Evolutionary conservation across 1,140 invertebrate species (phyloP), one percentile per base, ranked within the genome.

Genomic region (Sarcophaga peregrina): DNA sequence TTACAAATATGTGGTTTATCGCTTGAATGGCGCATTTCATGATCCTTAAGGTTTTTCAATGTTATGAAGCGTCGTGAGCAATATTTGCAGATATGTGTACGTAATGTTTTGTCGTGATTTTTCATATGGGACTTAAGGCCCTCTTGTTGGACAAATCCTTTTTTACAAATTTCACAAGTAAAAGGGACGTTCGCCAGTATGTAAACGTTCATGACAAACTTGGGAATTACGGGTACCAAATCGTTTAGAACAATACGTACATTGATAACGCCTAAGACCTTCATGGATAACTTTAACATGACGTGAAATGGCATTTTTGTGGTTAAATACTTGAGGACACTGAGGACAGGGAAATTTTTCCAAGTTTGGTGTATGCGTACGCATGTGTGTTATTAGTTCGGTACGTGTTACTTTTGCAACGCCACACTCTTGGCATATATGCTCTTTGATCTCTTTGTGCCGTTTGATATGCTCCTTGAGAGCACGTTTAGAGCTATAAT

Each of bases 221-320:
- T 89, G 86, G 0, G 88, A 88, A 78, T 86, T 86, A n/a, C 89
- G 88, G 0, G 88, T 89, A 0, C 87, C 87, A 46, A 89, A 89
- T 20, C 86, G 82, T 58, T 89, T 89, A 9, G 86, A 75, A 20
- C 88, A 89, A 50, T 86, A 85, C 0, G 81, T 84, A 80, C 88
- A 89, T 73, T 86, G 83, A 48, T 86, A 89, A 0, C 88, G 84
- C 1, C 88, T 82, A 80, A 88, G 86, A 0, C 88, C 88, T 81
- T 89, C 88, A 68, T 89, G 88, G 0, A 89, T 87, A 0, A 89
- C 88, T 0, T 87, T 85, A 11, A 89, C 87, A 83, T 89, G 88
- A 8, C 88, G 86, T 10, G 85, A 86, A 8, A 89, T 89, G 13
- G 88, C 88, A 80, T 86, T 88, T 54, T 89, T 89, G 62, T 89